Conservation (phyloP, 2,113 vertebrate genomes). For the Percopsis transmontana region DNA sequence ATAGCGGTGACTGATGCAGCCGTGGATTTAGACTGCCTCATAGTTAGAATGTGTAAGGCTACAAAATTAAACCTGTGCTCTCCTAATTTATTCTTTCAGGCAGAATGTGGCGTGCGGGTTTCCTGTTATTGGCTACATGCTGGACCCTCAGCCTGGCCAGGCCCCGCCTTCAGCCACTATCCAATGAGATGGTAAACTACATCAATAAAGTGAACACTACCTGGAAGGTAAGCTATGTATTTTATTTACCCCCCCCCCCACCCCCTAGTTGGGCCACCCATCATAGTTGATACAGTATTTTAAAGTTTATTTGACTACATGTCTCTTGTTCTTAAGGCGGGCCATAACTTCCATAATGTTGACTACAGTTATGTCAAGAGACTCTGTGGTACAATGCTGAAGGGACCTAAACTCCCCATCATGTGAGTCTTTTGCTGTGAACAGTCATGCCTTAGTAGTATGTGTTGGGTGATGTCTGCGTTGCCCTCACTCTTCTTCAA, state of each 20-base stretch:
- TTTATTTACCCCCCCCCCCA: background rate
- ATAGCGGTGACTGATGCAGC: too few relatives aligned
- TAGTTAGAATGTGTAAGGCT: too few relatives aligned
- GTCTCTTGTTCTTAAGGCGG: slow-evolving; percentile 76
- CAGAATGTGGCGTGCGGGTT: slow-evolving; percentile 80
- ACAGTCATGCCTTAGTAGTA: background rate
- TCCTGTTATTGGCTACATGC: slow-evolving; percentile 76
- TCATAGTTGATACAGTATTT: too few relatives aligned
- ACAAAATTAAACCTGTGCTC: background rate
- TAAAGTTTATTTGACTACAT: background rate
- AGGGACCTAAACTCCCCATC: slow-evolving; percentile 84
- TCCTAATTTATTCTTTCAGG: slow-evolving; percentile 22
- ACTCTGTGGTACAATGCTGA: slow-evolving; percentile 88
- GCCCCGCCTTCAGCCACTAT: slow-evolving; percentile 77
- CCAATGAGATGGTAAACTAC: slow-evolving; percentile 85
- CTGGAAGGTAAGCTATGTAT: slow-evolving; percentile 82
- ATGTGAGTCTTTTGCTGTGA: slow-evolving; percentile 78
- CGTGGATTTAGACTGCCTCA: too few relatives aligned
- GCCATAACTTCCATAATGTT: slow-evolving; percentile 86
- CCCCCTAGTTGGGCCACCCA: background rate
- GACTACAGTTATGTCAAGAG: slow-evolving; percentile 86
- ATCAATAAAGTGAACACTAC: slow-evolving; percentile 93
- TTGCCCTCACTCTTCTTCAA: background rate
- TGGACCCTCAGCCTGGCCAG: slow-evolving; percentile 70
- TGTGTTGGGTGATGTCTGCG: background rate